A percentile compares a stretch with the other conserved stretches of the same genome.
Conservation (phyloP, 2,113 vertebrate species). For the Balaeniceps rex region DNA sequence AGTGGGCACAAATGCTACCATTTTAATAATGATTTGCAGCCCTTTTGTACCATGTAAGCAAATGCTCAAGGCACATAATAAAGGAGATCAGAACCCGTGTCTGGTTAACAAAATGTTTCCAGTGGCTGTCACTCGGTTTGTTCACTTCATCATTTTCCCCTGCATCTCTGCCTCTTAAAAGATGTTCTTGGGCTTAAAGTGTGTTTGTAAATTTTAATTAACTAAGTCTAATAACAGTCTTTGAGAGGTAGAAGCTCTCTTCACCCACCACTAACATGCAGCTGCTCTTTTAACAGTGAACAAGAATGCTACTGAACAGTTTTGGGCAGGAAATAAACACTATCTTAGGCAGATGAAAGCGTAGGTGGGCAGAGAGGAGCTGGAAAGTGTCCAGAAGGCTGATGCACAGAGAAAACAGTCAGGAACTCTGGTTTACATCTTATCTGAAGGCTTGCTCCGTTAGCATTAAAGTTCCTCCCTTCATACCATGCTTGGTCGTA, state of each 20-base stretch:
- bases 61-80: not conserved
- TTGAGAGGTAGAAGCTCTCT: not conserved
- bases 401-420: not conserved
- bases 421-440: slow-evolving; percentile 37
- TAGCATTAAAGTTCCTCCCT: not conserved
- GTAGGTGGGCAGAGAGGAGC: slow-evolving; percentile 20
- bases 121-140: not conserved
- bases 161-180: not conserved
- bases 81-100: not conserved
- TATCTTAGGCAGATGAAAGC: not conserved
- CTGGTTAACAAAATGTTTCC: not conserved
- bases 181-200: not conserved
- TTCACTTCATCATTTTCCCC: not conserved
- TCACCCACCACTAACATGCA: not conserved
- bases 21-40: not conserved
- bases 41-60: not conserved
- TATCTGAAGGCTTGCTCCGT: not conserved
- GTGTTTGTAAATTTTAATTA: not conserved
- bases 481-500: slow-evolving; percentile 14
- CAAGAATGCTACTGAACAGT: not conserved
- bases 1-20: not conserved
- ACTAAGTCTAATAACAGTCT: not conserved
- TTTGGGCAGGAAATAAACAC: not conserved
- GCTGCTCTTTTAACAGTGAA: not conserved
- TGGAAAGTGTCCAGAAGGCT: slow-evolving; percentile 22